Evolutionary conservation across 2,113 vertebrate genomes (phyloP).

Genomic region (Ophiodon elongatus): DNA sequence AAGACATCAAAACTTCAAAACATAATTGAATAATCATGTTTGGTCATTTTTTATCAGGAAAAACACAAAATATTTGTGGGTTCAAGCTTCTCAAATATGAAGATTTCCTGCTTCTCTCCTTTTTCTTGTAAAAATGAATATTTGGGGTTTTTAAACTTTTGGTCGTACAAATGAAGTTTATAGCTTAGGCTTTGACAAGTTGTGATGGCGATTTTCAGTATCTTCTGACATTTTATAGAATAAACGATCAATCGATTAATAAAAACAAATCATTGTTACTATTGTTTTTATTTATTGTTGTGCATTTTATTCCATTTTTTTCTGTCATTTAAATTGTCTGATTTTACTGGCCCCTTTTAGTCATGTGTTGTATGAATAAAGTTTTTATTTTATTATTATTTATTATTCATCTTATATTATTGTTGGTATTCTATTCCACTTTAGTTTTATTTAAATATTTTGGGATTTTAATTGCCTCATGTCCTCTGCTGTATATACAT

Average conservation of each 20-base stretch:
- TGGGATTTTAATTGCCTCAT: no score
- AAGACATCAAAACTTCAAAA: neutral
- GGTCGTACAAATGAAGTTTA: neutral
- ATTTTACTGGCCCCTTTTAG: no score
- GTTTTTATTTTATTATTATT: no score
- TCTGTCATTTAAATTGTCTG: no score
- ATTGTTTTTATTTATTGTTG: no score
- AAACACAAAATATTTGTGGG: neutral
- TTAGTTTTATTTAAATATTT: no score
- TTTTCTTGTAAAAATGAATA: neutral
- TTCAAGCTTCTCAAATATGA: neutral
- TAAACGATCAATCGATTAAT: neutral
- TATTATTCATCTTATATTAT: no score
- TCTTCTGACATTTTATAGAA: neutral
- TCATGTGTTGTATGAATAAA: no score
- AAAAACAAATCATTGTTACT: neutral
- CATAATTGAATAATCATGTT: neutral
- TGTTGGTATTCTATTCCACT: no score
- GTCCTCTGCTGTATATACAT: no score
- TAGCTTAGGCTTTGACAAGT: no score
- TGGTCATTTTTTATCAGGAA: neutral
- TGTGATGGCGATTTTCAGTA: neutral
- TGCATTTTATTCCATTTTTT: no score
- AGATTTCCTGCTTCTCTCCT: neutral
- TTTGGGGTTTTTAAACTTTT: neutral